Percentiles rank a stretch among this genome's conserved stretches.
These are phyloP conservation scores for Electrophaes corylata DNA, from an alignment of 2,888 invertebrate genomes.

Conservation along the genomic window DNA sequence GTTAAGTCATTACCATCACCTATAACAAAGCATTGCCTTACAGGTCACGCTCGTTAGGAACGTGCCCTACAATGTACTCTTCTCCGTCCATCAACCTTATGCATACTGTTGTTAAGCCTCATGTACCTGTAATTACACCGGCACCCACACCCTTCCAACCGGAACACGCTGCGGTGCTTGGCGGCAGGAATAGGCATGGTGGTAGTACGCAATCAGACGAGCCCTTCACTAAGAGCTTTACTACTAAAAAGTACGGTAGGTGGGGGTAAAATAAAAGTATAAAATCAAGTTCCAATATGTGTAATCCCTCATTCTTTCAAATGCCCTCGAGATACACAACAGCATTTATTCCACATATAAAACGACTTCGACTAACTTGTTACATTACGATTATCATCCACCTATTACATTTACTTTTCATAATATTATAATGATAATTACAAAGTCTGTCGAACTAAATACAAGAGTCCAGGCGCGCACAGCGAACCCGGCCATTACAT, in stretches of 20 bases:
- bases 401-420: conserved; percentile 64
- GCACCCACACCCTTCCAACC: no score
- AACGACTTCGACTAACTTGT: conserved; percentile 67
- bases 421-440: conserved; percentile 75
- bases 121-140: no score
- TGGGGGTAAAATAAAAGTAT: conserved; percentile 42
- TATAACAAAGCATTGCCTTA: no score
- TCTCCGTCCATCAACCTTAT: no score
- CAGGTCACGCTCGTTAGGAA: no score
- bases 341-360: conserved; percentile 79
- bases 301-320: conserved; percentile 67
- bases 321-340: conserved; percentile 78
- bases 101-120: no score
- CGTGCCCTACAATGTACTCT: no score
- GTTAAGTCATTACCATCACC: no score
- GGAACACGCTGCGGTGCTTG: no score
- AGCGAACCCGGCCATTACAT: conserved; percentile 76
- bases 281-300: conserved; percentile 75
- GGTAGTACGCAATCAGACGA: no score
- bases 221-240: no score
- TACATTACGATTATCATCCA: conserved; percentile 71
- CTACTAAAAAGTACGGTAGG: background rate
- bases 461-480: conserved; percentile 73
- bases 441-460: conserved; percentile 81
- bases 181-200: no score